Base-by-base conservation (phyloP, 2,113 vertebrate species). In the Mobula birostris region DNA sequence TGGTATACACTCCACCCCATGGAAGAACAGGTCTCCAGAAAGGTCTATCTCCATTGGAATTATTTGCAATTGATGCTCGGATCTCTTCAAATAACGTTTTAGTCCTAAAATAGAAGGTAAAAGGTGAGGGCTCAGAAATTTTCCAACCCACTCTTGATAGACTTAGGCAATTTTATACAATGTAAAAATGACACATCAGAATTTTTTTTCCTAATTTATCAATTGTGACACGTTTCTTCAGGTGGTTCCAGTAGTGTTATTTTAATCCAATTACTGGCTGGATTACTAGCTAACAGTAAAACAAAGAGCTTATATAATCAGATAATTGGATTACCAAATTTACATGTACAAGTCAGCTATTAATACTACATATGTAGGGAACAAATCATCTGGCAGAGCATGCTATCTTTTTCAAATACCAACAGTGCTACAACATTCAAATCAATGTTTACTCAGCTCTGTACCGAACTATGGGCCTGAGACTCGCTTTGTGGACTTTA, bases 21-120 rank as follows among this genome's bases (percentile, higher is more conserved):
- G 98, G 98, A 94, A 98, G 97, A 94, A 98, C 98, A 76, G 98
- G 98, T 95, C 97, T 97, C 98, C 98, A 98, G 95, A 98, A 98
- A 78, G 97, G 98, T 92, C 97, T 97, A 94, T 98, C 97, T 95
- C 97, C 97, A 36, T 98, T 97, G 88, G 97, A 96, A 94, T 97
- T 97, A 96, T 98, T 98, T 96, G 97, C 98, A 95, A 98, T 97
- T 94, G 98, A 98, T 95, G 98, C 98, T 95, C 98, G 98, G 94
- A 98, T 98, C 95, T 98, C 98, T 94, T 98, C 97, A 96, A 98
- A 98, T 96, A 98, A 96, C 32, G 98, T 98, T 96, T 98, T 98
- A 94, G 97, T 97, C 96, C 98, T 98, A 80, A 32, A 95, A 95
- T 56, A 94, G 82, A 94, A 70, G 70, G 92, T 15, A 88, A 48